Evolutionary conservation across 1,140 invertebrate genomes (phyloP).

Genomic region (Leguminivora glycinivorella): DNA sequence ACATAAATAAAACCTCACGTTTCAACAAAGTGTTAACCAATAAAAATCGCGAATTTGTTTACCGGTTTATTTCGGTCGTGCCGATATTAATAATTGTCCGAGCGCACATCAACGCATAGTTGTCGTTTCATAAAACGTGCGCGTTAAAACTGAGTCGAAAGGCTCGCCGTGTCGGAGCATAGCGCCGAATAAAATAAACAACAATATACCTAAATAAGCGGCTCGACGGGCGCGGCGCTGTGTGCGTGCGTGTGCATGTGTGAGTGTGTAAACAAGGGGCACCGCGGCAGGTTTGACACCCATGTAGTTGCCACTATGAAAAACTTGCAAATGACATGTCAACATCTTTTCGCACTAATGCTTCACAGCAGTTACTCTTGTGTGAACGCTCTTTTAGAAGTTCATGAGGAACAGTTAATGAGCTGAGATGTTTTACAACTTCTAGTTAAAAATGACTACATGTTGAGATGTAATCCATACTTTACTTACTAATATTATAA

Average conservation of each 20-base stretch:
- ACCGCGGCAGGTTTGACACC: conserved; percentile 52
- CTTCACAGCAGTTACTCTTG: neutral
- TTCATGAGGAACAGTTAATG: neutral
- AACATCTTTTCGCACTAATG: conserved; percentile 10
- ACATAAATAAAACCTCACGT: conserved; percentile 37
- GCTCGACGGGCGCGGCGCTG: conserved; percentile 69
- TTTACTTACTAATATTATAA: too few relatives aligned
- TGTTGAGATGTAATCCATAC: too few relatives aligned
- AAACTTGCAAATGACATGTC: conserved; percentile 30
- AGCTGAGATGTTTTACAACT: neutral
- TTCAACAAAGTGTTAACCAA: conserved; percentile 47
- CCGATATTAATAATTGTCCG: conserved; percentile 75
- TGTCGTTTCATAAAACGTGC: conserved; percentile 79
- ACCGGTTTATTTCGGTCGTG: conserved; percentile 68
- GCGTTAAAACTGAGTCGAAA: conserved; percentile 79
- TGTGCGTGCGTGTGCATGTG: conserved; percentile 68
- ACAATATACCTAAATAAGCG: conserved; percentile 80
- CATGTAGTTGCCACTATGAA: conserved; percentile 30
- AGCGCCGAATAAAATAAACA: conserved; percentile 80
- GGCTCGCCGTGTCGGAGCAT: conserved; percentile 77
- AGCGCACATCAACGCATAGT: conserved; percentile 75
- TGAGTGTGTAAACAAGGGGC: conserved; percentile 79
- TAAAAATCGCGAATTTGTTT: conserved; percentile 69
- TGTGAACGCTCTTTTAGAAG: neutral
- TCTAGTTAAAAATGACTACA: conserved; percentile 32